Evolutionary conservation across 1,140 invertebrate species (phyloP).

Genomic region (Trypoxylus dichotomus): DNA sequence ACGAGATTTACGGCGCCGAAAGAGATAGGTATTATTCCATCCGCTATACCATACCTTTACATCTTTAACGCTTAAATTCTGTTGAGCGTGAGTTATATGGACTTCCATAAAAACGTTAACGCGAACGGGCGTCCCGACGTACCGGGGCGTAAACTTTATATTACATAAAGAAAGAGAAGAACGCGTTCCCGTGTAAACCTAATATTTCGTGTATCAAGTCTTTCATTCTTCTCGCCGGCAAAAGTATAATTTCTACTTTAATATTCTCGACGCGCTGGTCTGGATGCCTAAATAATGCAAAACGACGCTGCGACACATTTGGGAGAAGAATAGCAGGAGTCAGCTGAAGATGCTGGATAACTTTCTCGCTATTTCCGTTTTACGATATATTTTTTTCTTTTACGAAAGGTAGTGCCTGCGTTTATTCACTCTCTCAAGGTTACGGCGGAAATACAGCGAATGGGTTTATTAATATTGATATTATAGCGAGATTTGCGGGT

Average conservation of each 20-base stretch:
- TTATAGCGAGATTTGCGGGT: too few species aligned
- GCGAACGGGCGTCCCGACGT: not conserved
- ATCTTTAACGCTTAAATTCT: not conserved
- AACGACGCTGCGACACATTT: not conserved
- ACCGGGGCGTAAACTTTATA: not conserved
- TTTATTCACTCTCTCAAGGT: too few species aligned
- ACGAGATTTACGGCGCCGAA: not conserved
- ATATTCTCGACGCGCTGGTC: slow-evolving; percentile 5
- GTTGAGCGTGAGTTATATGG: not conserved
- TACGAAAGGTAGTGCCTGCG: too few species aligned
- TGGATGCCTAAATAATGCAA: not conserved
- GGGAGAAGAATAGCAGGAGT: not conserved
- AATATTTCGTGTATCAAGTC: not conserved
- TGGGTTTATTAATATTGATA: too few species aligned
- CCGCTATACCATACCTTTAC: not conserved
- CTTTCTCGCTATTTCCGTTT: not conserved
- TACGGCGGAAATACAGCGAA: too few species aligned
- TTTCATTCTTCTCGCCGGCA: not conserved
- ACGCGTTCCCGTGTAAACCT: not conserved
- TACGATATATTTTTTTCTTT: not conserved
- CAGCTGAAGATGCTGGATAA: not conserved
- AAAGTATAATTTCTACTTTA: not conserved
- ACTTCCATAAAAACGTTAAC: not conserved
- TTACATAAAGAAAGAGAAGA: not conserved
- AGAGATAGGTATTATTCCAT: not conserved